phyloP scores from a whole-genome alignment of 2,113 vertebrate species.

The Hipposideros armiger region DNA sequence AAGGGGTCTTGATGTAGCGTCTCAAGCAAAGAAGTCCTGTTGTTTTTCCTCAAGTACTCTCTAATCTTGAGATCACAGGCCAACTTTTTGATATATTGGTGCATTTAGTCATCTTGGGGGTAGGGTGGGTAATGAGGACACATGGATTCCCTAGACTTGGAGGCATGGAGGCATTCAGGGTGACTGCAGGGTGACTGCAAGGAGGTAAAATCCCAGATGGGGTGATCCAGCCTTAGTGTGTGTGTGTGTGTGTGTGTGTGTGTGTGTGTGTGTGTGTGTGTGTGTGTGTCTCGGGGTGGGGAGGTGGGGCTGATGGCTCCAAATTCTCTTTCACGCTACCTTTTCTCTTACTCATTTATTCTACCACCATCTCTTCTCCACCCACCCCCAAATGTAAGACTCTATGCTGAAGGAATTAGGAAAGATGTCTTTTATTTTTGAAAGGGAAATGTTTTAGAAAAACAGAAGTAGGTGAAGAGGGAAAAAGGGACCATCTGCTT shows the following conservation, averaged over 20 bases:
- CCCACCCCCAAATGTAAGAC: neutral
- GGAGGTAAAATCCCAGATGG: neutral
- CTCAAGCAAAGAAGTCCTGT: neutral
- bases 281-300: neutral
- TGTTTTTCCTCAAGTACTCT: neutral
- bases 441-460: constrained; percentile 40
- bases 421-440: neutral
- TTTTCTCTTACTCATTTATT: constrained; percentile 33
- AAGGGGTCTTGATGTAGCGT: neutral
- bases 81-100: neutral
- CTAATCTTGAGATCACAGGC: neutral
- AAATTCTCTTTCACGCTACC: neutral
- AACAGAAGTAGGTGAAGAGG: neutral
- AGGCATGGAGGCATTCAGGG: neutral
- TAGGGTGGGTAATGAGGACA: neutral
- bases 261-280: neutral
- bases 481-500: constrained; percentile 4
- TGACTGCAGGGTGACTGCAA: neutral
- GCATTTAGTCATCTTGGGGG: neutral
- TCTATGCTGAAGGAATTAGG: neutral
- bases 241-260: neutral
- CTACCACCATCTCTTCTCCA: neutral
- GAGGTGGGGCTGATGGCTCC: neutral
- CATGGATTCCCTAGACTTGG: neutral
- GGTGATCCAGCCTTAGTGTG: neutral